Base-by-base conservation (phyloP, 2,888 invertebrate genomes). In the Biston betularia region DNA sequence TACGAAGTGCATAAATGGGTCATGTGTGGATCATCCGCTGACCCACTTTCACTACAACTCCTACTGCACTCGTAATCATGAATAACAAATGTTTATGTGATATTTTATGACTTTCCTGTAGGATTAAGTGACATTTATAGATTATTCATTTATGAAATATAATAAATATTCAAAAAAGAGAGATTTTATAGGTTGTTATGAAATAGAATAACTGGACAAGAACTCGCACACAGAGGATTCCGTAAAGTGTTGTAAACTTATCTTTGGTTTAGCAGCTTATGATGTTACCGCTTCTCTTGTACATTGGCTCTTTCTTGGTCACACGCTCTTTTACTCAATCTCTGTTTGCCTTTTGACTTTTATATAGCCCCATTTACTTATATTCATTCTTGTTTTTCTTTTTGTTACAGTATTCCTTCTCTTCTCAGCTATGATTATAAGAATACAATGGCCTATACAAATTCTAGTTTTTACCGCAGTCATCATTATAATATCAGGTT, bases 371-470 rank as follows among this genome's bases (percentile, higher is more conserved):
- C 4, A 45, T 6, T 11, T 10, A 10, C 7, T 44, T 55, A 50
- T 46, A 6, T n/a, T 52, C 33, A 42, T 48, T 53, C 15, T 34
- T n/a, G 9, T 35, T 40, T 35, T 72, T 75, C 66, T 70, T 68
- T 77, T 84, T 86, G 81, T 90, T 91, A 55, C 89, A 93, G 92
- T 81, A 74, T 74, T 76, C 79, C 83, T 73, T 79, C 76, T 74
- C 80, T 77, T 73, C 75, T 64, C 79, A 87, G 89, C 84, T 80
- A 93, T 93, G 93, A 91, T 91, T 82, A 84, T 90, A 76, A 87
- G 92, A 83, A 87, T 86, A 90, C 79, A 83, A 92, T 93, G 93
- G 89, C 84, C 88, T 69, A 76, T 86, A 61, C 83, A 81, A 76
- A 68, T 82, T 71, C 68, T 87, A 60, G 73, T 84, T 59, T 75